phyloP scores from a whole-genome alignment of 2,113 vertebrate species.

The Rhinoderma darwinii region DNA sequence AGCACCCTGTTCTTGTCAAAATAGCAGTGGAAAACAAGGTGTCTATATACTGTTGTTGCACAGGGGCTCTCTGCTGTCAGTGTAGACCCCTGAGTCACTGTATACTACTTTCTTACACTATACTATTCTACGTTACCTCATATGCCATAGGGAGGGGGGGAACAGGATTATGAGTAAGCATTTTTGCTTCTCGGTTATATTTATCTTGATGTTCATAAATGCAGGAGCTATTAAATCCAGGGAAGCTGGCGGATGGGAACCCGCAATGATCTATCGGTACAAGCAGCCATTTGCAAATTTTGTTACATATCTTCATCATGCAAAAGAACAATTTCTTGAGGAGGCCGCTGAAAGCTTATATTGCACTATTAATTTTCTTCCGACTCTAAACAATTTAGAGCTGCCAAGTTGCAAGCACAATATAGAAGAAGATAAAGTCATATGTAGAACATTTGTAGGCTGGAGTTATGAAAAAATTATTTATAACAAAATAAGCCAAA shows the following conservation, averaged over 20 bases:
- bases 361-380: conserved; percentile 53
- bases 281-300: conserved; percentile 49
- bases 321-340: conserved; percentile 38
- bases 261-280: conserved; percentile 33
- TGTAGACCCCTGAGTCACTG: too few species aligned
- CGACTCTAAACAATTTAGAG: conserved; percentile 57
- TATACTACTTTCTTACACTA: neutral
- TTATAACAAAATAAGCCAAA: conserved; percentile 48
- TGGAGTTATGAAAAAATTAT: conserved; percentile 50
- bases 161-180: neutral
- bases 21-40: too few species aligned
- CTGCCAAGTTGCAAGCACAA: conserved; percentile 42
- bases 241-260: neutral
- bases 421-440: conserved; percentile 49
- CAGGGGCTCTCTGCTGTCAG: too few species aligned
- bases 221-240: conserved; percentile 9
- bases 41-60: too few species aligned
- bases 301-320: conserved; percentile 52
- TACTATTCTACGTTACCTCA: neutral
- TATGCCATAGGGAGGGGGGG: neutral
- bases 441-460: conserved; percentile 42
- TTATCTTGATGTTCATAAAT: conserved; percentile 19
- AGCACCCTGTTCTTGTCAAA: too few species aligned
- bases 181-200: neutral
- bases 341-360: conserved; percentile 51